Conservation (phyloP, 2,113 vertebrate species). For the Nibea albiflora region DNA sequence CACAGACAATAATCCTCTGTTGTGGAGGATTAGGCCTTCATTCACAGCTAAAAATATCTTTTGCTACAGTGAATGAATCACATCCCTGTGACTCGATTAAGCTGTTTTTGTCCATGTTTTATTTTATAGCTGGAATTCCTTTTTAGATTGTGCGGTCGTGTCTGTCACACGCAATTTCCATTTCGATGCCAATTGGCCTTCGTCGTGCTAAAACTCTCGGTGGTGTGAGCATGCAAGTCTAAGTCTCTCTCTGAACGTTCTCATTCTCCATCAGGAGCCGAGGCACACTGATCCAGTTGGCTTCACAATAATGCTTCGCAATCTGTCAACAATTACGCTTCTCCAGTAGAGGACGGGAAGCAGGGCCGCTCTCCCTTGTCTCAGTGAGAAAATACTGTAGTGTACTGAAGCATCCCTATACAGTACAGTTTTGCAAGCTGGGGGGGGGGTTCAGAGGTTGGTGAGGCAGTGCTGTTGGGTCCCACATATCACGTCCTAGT, state of each 20-base stretch:
- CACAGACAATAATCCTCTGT: conserved; percentile 33
- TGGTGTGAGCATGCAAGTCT: conserved; percentile 16
- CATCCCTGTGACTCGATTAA: conserved; percentile 22
- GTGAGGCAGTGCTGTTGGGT: conserved; percentile 41
- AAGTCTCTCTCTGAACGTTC: conserved; percentile 17
- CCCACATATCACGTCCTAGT: conserved; percentile 68
- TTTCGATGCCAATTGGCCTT: conserved; percentile 35
- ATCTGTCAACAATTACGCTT: conserved; percentile 50
- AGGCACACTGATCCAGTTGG: conserved; percentile 48
- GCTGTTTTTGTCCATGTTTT: conserved; percentile 35
- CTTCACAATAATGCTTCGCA: conserved; percentile 48
- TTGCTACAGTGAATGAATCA: conserved; percentile 28
- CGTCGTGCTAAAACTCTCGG: conserved; percentile 21
- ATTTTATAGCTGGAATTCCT: conserved; percentile 30
- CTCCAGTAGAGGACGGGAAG: conserved; percentile 14
- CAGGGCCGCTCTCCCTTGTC: conserved; percentile 14
- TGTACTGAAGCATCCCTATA: conserved; percentile 33
- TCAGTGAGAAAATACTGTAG: conserved; percentile 32
- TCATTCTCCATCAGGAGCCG: conserved; percentile 2
- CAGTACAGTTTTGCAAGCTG: conserved; percentile 12
- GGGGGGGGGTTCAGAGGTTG: conserved; percentile 20
- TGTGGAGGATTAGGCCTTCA: conserved; percentile 25
- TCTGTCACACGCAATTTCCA: conserved; percentile 8
- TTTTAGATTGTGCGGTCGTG: conserved; percentile 19
- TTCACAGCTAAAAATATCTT: conserved; percentile 42